Evolutionary conservation across 2,797 vertebrate genomes (phyloP).

Genomic region (Tragelaphus oryx): DNA sequence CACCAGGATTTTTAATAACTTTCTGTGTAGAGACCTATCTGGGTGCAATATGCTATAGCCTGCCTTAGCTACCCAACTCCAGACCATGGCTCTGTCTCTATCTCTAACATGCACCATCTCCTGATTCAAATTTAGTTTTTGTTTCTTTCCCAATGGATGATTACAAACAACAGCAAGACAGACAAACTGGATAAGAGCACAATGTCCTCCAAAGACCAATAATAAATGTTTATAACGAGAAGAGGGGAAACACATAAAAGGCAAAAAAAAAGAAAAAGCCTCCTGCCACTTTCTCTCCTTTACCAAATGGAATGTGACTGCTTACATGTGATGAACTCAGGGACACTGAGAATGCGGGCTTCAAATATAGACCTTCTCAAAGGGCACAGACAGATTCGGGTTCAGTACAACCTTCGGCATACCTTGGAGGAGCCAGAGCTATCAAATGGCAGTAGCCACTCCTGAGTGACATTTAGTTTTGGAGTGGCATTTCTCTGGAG

Average conservation of each 20-base stretch:
- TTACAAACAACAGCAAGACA: not conserved
- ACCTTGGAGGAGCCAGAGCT: constrained; percentile 27
- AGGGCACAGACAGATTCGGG: constrained; percentile 51
- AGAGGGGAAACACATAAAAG: not conserved
- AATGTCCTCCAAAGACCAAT: constrained; percentile 4
- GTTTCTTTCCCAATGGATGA: not conserved
- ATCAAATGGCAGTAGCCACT: constrained; percentile 57
- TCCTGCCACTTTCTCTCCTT: not conserved
- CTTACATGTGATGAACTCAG: constrained; percentile 24
- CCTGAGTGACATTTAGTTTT: constrained; percentile 56
- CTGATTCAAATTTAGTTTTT: not conserved
- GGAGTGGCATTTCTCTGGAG: constrained; percentile 35
- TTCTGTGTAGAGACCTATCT: constrained; percentile 20
- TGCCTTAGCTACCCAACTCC: not conserved
- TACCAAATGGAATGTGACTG: constrained; percentile 4
- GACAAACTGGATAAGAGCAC: not conserved
- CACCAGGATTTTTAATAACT: not conserved
- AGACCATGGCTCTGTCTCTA: not conserved
- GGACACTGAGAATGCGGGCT: constrained; percentile 22
- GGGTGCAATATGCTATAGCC: not conserved
- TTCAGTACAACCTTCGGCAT: constrained; percentile 28
- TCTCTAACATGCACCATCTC: not conserved
- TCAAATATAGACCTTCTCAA: constrained; percentile 64
- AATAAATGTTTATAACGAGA: not conserved
- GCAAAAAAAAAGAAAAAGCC: not conserved